Percentiles rank a stretch among this genome's conserved stretches.
These are phyloP conservation scores for Narcine bancroftii DNA, from an alignment of 2,113 vertebrate species.

Conservation along the genomic window DNA sequence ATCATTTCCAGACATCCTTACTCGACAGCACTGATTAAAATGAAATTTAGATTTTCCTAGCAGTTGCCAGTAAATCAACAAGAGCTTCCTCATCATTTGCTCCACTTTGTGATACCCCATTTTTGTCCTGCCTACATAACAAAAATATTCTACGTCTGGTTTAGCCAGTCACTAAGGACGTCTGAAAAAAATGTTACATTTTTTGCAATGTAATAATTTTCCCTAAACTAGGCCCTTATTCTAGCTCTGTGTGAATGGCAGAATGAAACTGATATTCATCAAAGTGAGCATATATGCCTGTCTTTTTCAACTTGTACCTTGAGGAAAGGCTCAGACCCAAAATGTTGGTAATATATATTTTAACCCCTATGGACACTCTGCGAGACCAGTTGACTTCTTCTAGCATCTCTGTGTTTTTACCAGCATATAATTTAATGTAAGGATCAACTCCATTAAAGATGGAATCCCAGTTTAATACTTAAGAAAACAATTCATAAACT, in stretches of 20 bases:
- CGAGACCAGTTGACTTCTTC: no score
- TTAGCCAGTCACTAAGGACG: neutral
- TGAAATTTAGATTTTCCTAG: neutral
- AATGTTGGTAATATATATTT: no score
- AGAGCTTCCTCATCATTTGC: neutral
- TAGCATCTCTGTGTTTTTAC: no score
- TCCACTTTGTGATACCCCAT: neutral
- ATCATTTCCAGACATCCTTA: neutral
- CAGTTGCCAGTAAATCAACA: neutral
- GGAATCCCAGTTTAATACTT: neutral
- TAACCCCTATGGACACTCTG: no score
- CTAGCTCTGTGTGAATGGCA: neutral
- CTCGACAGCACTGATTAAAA: neutral
- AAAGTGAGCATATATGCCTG: neutral
- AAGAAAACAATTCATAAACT: conserved; percentile 1
- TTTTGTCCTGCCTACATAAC: no score
- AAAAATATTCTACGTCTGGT: neutral
- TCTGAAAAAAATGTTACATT: no score
- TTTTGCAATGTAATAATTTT: neutral
- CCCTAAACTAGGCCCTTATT: no score
- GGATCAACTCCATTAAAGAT: neutral
- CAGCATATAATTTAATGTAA: no score
- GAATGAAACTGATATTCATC: no score
- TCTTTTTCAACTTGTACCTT: no score
- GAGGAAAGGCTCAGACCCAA: no score